Base-by-base conservation (phyloP, 2,888 invertebrate species). In the Argyra leucocephala region DNA sequence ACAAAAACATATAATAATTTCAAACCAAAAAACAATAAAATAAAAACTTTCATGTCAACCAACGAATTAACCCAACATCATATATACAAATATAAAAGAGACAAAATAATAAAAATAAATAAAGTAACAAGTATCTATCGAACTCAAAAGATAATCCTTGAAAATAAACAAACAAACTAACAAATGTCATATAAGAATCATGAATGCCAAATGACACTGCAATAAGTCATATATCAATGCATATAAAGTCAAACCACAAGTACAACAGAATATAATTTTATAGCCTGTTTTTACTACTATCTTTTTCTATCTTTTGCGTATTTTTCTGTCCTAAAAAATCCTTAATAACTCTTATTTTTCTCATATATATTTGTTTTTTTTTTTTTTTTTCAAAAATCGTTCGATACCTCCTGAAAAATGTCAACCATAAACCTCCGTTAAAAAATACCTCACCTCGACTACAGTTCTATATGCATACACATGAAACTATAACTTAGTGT, bases 121-220 rank as follows among this genome's bases (percentile, higher is more conserved):
- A 9, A 48, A 48, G n/a, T 48, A 48, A 48, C 15, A 48, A 48
- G 48, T 48, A 48, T 18, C 48, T 48, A 48, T 48, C 15, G 48
- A 48, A 48, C 18, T 15, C n/a, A 48, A 48, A 48, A n/a, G n/a
- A 48, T 48, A 18, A 48, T 48, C 48, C 48, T 48, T 48, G 18
- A 48, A 18, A 48, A 15, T 18, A 6, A 48, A 48, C 2, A 48
- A 48, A 15, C 7, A 15, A 48, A 9, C 9, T 10, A 31, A 31
- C 3, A 31, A 31, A 7, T 10, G 1, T 18, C 23, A 59, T 23
- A 59, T 23, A 23, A 59, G 1, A 59, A 59, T 23, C 59, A 59
- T 59, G 23, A 59, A 59, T 59, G 59, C 59, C 59, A 59, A 59
- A 22, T 59, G 59, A 23, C 59, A 59, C 23, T 59, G 59, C 59